Evolutionary conservation across 2,113 vertebrate species (phyloP).

Genomic region (Empidonax alnorum): DNA sequence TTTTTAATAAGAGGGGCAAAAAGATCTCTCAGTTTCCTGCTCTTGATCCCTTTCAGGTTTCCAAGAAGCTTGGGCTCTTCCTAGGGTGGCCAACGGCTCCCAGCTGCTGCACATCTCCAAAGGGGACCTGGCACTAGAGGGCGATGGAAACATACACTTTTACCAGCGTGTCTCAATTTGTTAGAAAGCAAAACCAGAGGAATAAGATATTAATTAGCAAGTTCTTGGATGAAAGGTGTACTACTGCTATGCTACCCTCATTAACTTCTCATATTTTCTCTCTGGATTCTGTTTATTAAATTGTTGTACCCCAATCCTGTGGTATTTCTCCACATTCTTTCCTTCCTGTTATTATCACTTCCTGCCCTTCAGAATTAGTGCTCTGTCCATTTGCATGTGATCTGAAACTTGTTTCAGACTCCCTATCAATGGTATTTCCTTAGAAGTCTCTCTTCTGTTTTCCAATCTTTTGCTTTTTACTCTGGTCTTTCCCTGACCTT

Average conservation of each 20-base stretch:
- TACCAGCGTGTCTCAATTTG: fast-evolving
- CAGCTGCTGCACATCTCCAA: fast-evolving
- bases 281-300: neutral
- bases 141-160: neutral
- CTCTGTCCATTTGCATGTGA: neutral
- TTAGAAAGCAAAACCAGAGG: neutral
- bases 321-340: neutral
- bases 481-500: neutral
- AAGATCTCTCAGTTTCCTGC: neutral
- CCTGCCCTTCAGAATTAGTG: neutral
- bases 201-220: neutral
- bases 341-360: neutral
- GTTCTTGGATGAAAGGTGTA: neutral
- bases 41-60: neutral
- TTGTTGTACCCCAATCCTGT: neutral
- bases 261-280: neutral
- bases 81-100: fast-evolving
- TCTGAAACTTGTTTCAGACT: neutral
- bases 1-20: neutral
- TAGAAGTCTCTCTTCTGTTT: neutral
- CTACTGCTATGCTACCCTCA: neutral
- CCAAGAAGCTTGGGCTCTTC: neutral
- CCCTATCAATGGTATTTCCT: neutral
- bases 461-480: neutral
- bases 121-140: conserved; percentile 41